phyloP scores from a whole-genome alignment of 2,797 vertebrate species.

The Siniperca obscura region DNA sequence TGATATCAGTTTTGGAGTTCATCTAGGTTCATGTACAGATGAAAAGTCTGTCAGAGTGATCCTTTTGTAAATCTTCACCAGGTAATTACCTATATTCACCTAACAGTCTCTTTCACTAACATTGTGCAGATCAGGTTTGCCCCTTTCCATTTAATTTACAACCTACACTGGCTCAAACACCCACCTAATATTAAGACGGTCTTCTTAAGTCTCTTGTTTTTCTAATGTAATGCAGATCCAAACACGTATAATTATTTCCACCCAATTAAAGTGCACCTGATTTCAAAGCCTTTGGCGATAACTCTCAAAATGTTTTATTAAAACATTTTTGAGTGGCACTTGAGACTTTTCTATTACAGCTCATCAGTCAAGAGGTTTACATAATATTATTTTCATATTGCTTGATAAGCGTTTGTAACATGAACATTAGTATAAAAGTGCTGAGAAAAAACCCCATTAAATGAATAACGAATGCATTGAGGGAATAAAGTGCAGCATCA shows the following conservation, averaged over 20 bases:
- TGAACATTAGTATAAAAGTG: conserved; percentile 1
- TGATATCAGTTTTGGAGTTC: background rate
- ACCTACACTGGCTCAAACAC: conserved; percentile 1
- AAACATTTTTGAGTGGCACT: conserved; percentile 44
- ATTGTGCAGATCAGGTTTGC: background rate
- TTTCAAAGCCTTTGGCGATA: conserved; percentile 41
- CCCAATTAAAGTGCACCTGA: conserved; percentile 21
- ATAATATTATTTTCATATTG: conserved; percentile 18
- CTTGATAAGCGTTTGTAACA: background rate
- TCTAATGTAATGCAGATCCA: background rate
- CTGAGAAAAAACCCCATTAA: background rate
- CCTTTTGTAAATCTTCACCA: background rate
- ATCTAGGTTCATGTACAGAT: background rate
- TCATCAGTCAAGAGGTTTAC: conserved; percentile 37
- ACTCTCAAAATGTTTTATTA: conserved; percentile 30
- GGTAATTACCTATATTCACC: background rate
- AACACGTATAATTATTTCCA: conserved; percentile 35
- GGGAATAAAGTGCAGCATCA: conserved; percentile 27
- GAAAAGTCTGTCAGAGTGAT: background rate
- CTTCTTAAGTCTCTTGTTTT: background rate
- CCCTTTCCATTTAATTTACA: conserved; percentile 6
- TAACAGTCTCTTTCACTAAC: background rate
- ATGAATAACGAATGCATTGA: conserved; percentile 25
- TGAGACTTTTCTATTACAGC: conserved; percentile 33
- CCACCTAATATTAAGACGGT: background rate